phyloP scores from a whole-genome alignment of 2,888 invertebrate species.

The Pterobdella sp. region DNA sequence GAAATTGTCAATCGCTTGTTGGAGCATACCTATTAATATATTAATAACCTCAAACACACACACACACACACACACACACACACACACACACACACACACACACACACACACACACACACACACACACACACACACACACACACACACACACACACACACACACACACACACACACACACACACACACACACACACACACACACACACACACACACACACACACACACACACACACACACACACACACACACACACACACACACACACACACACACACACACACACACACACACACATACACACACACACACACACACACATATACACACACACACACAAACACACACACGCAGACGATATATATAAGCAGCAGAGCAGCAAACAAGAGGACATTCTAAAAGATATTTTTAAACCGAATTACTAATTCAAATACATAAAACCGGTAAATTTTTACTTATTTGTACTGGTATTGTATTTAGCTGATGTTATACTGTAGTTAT shows the following conservation, averaged over 20 bases:
- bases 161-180: slow-evolving; percentile 20
- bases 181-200: slow-evolving; percentile 17
- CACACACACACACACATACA: slow-evolving; percentile 16
- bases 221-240: slow-evolving; percentile 16
- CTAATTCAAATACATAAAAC: too few relatives aligned
- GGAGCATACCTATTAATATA: too few relatives aligned
- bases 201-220: slow-evolving; percentile 16
- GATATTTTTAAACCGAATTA: not conserved
- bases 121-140: slow-evolving; percentile 23
- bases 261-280: slow-evolving; percentile 16
- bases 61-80: slow-evolving; percentile 12
- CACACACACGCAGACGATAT: slow-evolving; percentile 7
- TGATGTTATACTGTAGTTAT: too few relatives aligned
- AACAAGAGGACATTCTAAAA: not conserved
- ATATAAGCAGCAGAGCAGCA: too few relatives aligned
- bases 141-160: slow-evolving; percentile 22
- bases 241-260: slow-evolving; percentile 14
- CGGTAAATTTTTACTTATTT: too few relatives aligned
- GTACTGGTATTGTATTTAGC: too few relatives aligned
- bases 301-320: slow-evolving; percentile 14
- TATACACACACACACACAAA: slow-evolving; percentile 10
- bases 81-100: slow-evolving; percentile 19
- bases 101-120: slow-evolving; percentile 20
- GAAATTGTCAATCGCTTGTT: too few relatives aligned
- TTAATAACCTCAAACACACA: too few relatives aligned